Percentiles rank a stretch among this genome's conserved stretches.
Conservation (phyloP, 2,888 invertebrate genomes). For the Iselma pallidipennis region DNA sequence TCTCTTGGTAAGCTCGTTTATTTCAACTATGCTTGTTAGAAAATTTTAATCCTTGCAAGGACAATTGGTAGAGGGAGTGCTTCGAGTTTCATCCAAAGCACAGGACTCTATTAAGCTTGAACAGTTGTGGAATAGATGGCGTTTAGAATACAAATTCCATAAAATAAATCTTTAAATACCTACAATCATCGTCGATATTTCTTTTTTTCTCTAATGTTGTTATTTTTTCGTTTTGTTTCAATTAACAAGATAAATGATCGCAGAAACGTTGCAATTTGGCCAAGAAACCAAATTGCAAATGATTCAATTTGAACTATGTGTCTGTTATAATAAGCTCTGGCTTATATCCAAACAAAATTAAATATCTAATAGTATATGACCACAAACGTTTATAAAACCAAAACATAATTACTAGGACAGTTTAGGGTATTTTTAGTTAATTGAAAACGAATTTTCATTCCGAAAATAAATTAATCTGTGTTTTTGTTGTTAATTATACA, state of each 20-base stretch:
- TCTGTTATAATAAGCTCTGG: conserved; percentile 28
- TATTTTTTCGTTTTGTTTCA: background rate
- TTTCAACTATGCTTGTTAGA: too few species aligned
- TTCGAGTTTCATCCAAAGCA: background rate
- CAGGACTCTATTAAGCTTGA: background rate
- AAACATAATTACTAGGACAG: conserved; percentile 34
- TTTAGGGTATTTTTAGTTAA: conserved; percentile 26
- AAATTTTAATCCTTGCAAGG: too few species aligned
- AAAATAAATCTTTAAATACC: too few species aligned
- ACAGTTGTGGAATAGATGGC: background rate
- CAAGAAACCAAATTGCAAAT: background rate
- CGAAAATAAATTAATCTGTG: background rate
- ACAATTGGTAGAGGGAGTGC: background rate
- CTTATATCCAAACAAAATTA: conserved; percentile 34
- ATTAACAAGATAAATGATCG: background rate
- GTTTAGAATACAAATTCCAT: background rate
- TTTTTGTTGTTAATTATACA: too few species aligned
- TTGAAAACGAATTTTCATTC: conserved; percentile 15
- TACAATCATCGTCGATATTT: too few species aligned
- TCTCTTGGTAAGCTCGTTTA: too few species aligned
- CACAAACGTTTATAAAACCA: conserved; percentile 37
- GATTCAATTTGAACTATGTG: conserved; percentile 16
- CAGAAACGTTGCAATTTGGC: background rate
- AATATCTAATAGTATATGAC: conserved; percentile 38
- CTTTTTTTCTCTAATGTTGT: too few species aligned